Evolutionary conservation across 2,797 vertebrate species (phyloP), one percentile per base, ranked within the genome.

Genomic region (Tapirus indicus): DNA sequence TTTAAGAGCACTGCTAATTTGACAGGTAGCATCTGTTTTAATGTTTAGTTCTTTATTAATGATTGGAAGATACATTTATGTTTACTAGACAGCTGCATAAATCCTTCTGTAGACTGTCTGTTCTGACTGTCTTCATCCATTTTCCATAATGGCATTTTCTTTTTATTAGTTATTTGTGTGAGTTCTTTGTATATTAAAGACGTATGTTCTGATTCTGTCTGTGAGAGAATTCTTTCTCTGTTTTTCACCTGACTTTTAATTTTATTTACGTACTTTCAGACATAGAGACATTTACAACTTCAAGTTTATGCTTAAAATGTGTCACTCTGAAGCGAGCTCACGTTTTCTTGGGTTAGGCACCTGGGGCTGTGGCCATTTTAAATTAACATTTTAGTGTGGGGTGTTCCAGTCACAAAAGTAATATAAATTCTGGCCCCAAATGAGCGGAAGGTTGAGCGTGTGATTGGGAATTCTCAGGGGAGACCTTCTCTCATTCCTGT

Each of bases 271-370:
- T 29, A 2, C 11, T 29, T 75, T 75, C 35, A 35, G 86, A 52
- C 12, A n/a, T 2, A 38, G 17, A 9, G 58, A 29, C 32, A n/a
- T 11, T 27, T 77, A 27, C 64, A 7, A 9, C 54, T 23, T 66
- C 75, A 29, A 23, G 18, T 7, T 0, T 10, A 9, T 29, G 80
- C 25, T 47, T 41, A 4, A 17, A 58, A 49, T 29, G 80, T 9
- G 35, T 12, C 44, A 11, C 82, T n/a, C 21, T 6, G 17, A n/a
- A 17, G 85, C 27, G 29, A 35, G 8, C 8, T 13, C 32, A 29
- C 13, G 0, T 4, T 17, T 21, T 29, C 62, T 9, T 1, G 0
- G 21, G 16, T 7, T 11, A 9, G n/a, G 44, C 20, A 23, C 54
- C 60, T 2, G 9, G 27, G 60, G 35, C 52, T 56, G 72, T 13